Evolutionary conservation across 2,888 invertebrate species (phyloP), one percentile per base, ranked within the genome.

Genomic region (Chymomyza caudatula): DNA sequence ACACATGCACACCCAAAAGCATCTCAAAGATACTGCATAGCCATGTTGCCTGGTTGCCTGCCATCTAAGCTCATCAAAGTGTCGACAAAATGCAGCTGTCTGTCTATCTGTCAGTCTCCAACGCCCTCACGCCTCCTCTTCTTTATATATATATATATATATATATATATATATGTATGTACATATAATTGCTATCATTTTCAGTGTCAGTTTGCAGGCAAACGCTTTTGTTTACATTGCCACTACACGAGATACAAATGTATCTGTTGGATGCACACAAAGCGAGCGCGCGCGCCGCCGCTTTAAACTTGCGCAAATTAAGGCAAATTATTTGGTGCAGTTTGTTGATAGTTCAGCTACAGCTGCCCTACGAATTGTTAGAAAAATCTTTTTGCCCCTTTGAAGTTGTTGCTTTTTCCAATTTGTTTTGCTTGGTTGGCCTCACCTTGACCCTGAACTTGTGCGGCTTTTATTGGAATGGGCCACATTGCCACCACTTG

Each of bases 391-490:
- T 37, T 8, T 53, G 3, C 5, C 11, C 29, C 8, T 37, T 55
- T 29, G 1, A 15, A 19, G 8, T 51, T 51, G 22, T 58, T 51
- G 23, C 29, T 11, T 29, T 56, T 52, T 53, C 22, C 43, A 43
- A 56, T 43, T 57, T 22, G 20, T 5, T 53, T 62, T 70, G 29
- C 29, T 37, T 37, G 4, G 4, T 37, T 11, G 29, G 29, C 29
- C 29, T 68, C 62, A 69, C 85, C 83, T 85, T 80, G 83, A 70
- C 85, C 85, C 64, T 85, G 83, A 85, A 77, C 80, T 73, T 77
- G 68, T 53, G 53, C 6, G n/a, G 17, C 23, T 25, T 37, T n/a
- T 8, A 25, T 43, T 44, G 17, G 25, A 20, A 17, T 43, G 42
- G 19, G 13, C 19, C 4, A 13, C 19, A 51, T 3, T 2, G 44